Conservation (phyloP, 2,888 invertebrate species). For the Phaedon cochleariae region DNA sequence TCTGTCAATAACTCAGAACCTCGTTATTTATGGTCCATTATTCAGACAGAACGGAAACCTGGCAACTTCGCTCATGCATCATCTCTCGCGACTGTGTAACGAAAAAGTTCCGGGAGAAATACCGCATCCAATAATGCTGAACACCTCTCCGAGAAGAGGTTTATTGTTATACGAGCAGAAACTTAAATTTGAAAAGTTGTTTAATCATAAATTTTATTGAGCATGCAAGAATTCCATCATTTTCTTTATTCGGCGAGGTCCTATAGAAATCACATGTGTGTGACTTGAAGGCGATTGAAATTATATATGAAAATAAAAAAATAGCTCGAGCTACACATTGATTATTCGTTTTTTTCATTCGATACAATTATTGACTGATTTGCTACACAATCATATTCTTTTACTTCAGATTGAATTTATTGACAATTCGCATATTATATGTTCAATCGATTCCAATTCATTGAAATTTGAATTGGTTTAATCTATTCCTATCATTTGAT, state of each 20-base stretch:
- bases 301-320: too few relatives aligned
- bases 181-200: slow-evolving; percentile 34
- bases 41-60: background rate
- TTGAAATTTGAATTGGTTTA: too few relatives aligned
- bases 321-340: too few relatives aligned
- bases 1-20: background rate
- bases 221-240: slow-evolving; percentile 17
- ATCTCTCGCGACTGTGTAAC: background rate
- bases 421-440: too few relatives aligned
- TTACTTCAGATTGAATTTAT: too few relatives aligned
- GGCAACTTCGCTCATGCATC: background rate
- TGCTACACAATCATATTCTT: too few relatives aligned
- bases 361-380: too few relatives aligned
- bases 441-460: too few relatives aligned
- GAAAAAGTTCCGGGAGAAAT: slow-evolving; percentile 1
- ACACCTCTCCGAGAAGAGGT: slow-evolving; percentile 30
- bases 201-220: slow-evolving; percentile 32
- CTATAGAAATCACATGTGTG: background rate
- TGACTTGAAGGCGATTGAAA: background rate
- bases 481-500: too few relatives aligned
- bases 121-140: slow-evolving; percentile 26
- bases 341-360: too few relatives aligned
- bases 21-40: background rate
- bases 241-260: background rate
- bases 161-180: slow-evolving; percentile 30